Conservation (phyloP, 1,140 invertebrate genomes). For the Mycetomoellerius zeteki region DNA sequence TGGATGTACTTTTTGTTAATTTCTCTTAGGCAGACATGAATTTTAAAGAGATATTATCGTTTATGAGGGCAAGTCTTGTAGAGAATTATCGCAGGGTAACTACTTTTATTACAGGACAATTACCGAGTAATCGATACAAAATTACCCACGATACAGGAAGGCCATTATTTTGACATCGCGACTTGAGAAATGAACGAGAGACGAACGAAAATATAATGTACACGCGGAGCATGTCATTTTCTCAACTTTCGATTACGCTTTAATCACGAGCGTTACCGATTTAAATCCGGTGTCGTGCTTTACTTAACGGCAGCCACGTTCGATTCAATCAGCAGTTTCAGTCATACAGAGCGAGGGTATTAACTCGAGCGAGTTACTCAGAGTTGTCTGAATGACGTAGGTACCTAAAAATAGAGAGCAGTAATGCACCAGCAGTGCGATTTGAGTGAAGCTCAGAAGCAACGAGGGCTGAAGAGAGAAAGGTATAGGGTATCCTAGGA, state of each 20-base stretch:
- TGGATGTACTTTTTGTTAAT: slow-evolving; percentile 12
- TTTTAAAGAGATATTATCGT: slow-evolving; percentile 39
- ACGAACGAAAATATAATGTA: slow-evolving; percentile 30
- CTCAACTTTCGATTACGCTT: slow-evolving; percentile 56
- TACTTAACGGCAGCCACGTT: slow-evolving; percentile 30
- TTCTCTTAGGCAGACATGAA: slow-evolving; percentile 36
- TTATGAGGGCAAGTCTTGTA: slow-evolving; percentile 25
- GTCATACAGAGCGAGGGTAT: slow-evolving; percentile 26
- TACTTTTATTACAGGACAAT: slow-evolving; percentile 35
- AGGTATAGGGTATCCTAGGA: not conserved
- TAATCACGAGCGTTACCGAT: slow-evolving; percentile 41
- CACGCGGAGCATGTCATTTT: slow-evolving; percentile 33
- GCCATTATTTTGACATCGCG: slow-evolving; percentile 53
- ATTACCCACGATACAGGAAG: slow-evolving; percentile 27
- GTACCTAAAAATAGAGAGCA: slow-evolving; percentile 67
- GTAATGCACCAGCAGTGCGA: slow-evolving; percentile 31
- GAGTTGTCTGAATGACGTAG: slow-evolving; percentile 64
- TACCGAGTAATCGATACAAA: slow-evolving; percentile 44
- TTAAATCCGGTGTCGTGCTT: slow-evolving; percentile 33
- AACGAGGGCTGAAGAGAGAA: not conserved
- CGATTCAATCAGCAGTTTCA: slow-evolving; percentile 67
- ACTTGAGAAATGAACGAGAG: slow-evolving; percentile 12
- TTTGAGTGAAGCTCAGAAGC: slow-evolving; percentile 3
- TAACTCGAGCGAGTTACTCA: slow-evolving; percentile 57
- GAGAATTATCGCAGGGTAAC: slow-evolving; percentile 27